Conservation (phyloP, 2,113 vertebrate species). For the Pelusios castaneus region DNA sequence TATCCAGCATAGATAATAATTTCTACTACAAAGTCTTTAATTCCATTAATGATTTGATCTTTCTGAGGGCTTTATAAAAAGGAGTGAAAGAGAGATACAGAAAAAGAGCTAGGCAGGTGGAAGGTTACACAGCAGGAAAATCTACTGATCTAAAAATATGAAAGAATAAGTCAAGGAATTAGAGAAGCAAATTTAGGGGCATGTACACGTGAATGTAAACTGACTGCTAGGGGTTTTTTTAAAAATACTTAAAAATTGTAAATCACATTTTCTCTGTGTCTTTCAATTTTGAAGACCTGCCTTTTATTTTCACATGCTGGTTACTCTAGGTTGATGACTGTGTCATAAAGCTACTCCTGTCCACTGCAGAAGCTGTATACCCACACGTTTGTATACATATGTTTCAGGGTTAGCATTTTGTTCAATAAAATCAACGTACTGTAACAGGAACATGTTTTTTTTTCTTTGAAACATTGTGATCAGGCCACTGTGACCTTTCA, state of each 20-base stretch:
- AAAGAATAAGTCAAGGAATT: conserved; percentile 50
- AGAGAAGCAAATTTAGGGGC: conserved; percentile 41
- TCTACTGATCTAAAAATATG: conserved; percentile 67
- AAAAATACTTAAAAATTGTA: background rate
- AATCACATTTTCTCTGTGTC: background rate
- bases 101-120: conserved; percentile 47
- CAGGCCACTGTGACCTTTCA: background rate
- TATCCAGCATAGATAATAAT: conserved; percentile 57
- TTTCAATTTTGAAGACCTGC: background rate
- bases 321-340: background rate
- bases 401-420: background rate
- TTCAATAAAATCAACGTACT: background rate
- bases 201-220: conserved; percentile 54
- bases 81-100: conserved; percentile 8
- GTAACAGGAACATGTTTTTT: background rate
- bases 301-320: background rate
- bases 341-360: background rate
- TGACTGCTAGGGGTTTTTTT: conserved; percentile 36
- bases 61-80: conserved; percentile 57
- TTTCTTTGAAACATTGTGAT: background rate
- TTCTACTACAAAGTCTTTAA: conserved; percentile 63
- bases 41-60: conserved; percentile 73
- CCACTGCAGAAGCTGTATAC: background rate
- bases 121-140: conserved; percentile 68
- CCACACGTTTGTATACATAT: background rate